Percentiles rank a stretch among this genome's conserved stretches.
Evolutionary conservation across 2,113 vertebrate species (phyloP).

Genomic region (Salvelinus namaycush): DNA sequence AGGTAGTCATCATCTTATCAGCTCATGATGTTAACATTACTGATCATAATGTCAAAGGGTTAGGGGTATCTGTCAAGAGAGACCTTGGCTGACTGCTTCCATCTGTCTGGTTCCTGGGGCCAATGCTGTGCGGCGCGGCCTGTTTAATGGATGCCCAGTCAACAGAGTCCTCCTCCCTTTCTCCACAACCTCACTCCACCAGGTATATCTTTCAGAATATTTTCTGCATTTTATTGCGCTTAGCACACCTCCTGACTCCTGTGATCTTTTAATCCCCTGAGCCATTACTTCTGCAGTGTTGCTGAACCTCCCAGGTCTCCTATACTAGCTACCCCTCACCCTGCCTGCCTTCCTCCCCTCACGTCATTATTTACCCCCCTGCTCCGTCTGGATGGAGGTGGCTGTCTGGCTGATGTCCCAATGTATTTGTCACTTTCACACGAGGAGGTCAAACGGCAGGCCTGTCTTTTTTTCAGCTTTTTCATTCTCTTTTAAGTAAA

Average conservation of each 20-base stretch:
- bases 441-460: background rate
- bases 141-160: background rate
- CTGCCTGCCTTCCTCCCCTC: background rate
- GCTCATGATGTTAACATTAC: too few relatives aligned
- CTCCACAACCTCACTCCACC: constrained; percentile 2
- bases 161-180: constrained; percentile 25
- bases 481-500: background rate
- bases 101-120: background rate
- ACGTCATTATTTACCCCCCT: constrained; percentile 21
- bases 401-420: background rate
- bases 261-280: constrained; percentile 60
- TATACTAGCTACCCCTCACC: background rate
- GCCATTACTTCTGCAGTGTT: constrained; percentile 29
- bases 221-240: constrained; percentile 39
- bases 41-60: too few relatives aligned
- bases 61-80: background rate
- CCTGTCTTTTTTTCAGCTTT: background rate
- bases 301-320: constrained; percentile 15
- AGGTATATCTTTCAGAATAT: constrained; percentile 48
- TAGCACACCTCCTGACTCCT: constrained; percentile 46
- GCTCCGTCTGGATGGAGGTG: constrained; percentile 25
- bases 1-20: too few relatives aligned
- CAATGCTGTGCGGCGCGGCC: background rate
- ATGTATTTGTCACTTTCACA: background rate
- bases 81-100: background rate